Conservation (phyloP, 2,797 vertebrate genomes). For the Nasua narica region DNA sequence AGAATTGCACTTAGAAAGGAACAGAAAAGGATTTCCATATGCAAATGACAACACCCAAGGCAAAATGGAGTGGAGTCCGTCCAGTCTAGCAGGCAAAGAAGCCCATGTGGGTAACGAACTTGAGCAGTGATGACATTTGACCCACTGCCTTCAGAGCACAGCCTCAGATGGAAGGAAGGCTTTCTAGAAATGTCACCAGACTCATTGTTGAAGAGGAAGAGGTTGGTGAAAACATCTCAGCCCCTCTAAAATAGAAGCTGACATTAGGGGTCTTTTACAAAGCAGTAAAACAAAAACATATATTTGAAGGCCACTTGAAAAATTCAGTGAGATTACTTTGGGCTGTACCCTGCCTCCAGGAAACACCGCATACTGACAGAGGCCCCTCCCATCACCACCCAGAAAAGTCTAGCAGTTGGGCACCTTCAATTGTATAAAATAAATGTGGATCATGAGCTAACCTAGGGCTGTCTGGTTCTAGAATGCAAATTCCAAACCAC, state of each 20-base stretch:
- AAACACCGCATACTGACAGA: not conserved
- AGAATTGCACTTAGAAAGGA: not conserved
- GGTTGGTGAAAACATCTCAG: not conserved
- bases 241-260: not conserved
- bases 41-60: not conserved
- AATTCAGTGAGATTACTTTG: not conserved
- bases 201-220: not conserved
- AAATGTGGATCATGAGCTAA: not conserved
- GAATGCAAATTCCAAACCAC: not conserved
- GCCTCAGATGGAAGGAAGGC: not conserved
- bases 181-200: not conserved
- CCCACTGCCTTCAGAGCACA: not conserved
- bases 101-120: not conserved
- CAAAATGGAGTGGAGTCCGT: not conserved
- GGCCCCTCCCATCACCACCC: not conserved
- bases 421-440: not conserved
- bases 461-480: not conserved
- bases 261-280: not conserved
- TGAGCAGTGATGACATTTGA: not conserved
- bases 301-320: not conserved
- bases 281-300: not conserved
- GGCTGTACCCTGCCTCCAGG: not conserved
- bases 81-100: not conserved
- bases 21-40: constrained; percentile 17
- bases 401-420: not conserved